Base-by-base conservation (phyloP, 2,888 invertebrate species). In the Pasiphila rectangulata region DNA sequence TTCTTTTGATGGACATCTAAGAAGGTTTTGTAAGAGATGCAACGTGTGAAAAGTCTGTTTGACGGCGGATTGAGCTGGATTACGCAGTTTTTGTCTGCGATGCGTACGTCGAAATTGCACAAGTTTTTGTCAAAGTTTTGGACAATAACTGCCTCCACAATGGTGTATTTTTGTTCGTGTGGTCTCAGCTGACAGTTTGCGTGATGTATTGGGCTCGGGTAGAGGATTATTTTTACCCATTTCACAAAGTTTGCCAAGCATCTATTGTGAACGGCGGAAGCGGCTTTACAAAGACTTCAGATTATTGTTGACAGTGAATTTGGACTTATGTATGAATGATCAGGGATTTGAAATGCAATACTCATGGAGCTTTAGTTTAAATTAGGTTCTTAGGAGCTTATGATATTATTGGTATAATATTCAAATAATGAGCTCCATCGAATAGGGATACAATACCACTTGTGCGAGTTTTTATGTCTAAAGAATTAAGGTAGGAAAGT, bases 191-290 rank as follows among this genome's bases (percentile, higher is more conserved):
- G 87, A 85, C 87, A 88, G 83, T 78, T 83, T 66, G 75, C 79
- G 84, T 87, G 88, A 88, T 87, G 87, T 87, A 88, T 88, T 87
- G 83, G 80, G 67, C 74, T 70, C 61, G 72, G 76, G 74, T 69
- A 72, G 79, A 76, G 83, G 86, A 86, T 87, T 88, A 88, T 87
- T 86, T 87, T 85, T 86, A 80, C 85, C 85, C 83, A 82, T 87
- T 86, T 85, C 83, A 84, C 82, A 64, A 86, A 85, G 83, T 87
- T 87, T 80, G 84, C 88, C 83, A 56, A 83, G 84, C 84, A 77
- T 73, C 86, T 79, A 84, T 87, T 87, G 86, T 88, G 62, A 56
- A 60, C 65, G 63, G 63, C 86, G 88, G 88, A 88, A 87, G 85
- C 86, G 86, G 85, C 77, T 57, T 65, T 57, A 80, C 82, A 87